Conservation (phyloP, 1,140 invertebrate species). For the Polypedilum vanderplanki region DNA sequence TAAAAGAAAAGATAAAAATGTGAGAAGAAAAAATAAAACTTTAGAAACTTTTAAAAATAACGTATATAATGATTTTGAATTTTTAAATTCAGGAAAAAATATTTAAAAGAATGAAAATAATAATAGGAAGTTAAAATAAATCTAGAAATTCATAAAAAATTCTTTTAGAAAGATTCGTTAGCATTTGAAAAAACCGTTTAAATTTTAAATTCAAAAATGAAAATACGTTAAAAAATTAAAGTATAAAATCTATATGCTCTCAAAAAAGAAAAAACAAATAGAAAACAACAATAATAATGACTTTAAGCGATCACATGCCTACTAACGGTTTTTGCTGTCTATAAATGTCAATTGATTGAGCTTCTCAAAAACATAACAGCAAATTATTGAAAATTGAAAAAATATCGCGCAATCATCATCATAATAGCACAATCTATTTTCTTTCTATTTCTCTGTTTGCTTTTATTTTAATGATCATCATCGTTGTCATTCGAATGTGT, state of each 20-base stretch:
- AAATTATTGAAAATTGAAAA: conserved; percentile 1
- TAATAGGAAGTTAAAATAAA: no score
- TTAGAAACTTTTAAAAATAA: no score
- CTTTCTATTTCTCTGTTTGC: not conserved
- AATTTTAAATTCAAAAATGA: no score
- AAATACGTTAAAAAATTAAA: not conserved
- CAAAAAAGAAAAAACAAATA: not conserved
- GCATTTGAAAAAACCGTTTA: no score
- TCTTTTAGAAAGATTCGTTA: no score
- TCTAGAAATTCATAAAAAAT: no score
- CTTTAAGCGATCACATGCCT: not conserved
- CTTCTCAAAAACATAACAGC: not conserved
- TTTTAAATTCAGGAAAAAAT: no score
- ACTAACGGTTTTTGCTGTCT: not conserved
- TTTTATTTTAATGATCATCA: conserved; percentile 7
- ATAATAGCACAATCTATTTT: not conserved
- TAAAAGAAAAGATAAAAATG: not conserved
- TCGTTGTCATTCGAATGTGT: not conserved
- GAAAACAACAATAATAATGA: not conserved
- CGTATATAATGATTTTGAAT: no score
- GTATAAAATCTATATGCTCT: no score
- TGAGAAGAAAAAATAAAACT: not conserved
- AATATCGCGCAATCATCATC: conserved; percentile 3
- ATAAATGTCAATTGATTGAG: conserved; percentile 14
- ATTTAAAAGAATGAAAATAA: no score